A percentile compares a stretch with the other conserved stretches of the same genome.
Evolutionary conservation across 2,113 vertebrate species (phyloP).

Genomic region (Lepus americanus): DNA sequence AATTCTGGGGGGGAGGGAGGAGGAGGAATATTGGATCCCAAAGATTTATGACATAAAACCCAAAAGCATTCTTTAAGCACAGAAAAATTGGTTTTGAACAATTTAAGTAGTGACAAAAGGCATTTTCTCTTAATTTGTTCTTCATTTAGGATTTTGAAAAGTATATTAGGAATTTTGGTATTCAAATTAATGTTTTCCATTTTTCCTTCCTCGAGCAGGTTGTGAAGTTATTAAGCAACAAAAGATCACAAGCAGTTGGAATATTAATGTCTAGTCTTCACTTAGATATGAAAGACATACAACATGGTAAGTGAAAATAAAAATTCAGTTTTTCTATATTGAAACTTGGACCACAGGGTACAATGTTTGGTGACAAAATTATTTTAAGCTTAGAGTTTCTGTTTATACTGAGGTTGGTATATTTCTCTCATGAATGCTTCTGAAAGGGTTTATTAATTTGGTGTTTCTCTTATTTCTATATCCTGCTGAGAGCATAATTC

Average conservation of each 20-base stretch:
- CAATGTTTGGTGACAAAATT: background rate
- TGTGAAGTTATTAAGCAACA: slow-evolving; percentile 97
- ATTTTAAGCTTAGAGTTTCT: background rate
- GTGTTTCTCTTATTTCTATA: background rate
- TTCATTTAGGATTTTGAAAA: slow-evolving; percentile 5
- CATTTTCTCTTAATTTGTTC: slow-evolving; percentile 49
- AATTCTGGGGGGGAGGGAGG: background rate
- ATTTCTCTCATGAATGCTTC: background rate
- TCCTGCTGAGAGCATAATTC: background rate
- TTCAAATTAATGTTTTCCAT: slow-evolving; percentile 71
- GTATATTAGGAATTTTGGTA: background rate
- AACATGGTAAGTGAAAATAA: slow-evolving; percentile 92
- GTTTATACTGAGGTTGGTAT: background rate
- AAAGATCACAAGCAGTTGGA: slow-evolving; percentile 98
- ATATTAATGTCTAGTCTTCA: slow-evolving; percentile 99
- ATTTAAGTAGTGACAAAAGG: background rate
- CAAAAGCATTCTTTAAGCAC: background rate
- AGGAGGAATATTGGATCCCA: background rate
- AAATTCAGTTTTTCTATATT: background rate
- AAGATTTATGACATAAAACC: background rate
- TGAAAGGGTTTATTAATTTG: background rate
- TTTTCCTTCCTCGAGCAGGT: slow-evolving; percentile 88
- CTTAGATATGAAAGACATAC: slow-evolving; percentile 98
- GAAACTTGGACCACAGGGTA: background rate
- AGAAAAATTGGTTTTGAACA: background rate